These are phyloP conservation scores for Apogon hyalosoma DNA, from an alignment of 2,797 vertebrate genomes.

Conservation along the genomic window DNA sequence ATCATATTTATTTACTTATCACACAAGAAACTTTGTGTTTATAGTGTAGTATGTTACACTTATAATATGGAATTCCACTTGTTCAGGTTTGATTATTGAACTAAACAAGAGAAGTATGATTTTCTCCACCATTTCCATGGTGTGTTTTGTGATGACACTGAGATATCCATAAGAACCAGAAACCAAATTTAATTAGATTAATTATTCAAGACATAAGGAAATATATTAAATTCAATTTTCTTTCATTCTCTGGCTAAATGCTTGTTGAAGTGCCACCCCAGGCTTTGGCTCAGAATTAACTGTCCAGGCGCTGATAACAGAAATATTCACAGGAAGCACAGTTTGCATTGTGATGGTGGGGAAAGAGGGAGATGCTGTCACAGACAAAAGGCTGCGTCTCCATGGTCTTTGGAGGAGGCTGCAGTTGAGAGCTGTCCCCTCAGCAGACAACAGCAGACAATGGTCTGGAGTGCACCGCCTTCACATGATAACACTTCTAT, in stretches of 20 bases:
- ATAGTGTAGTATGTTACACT: no score
- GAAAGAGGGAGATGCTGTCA: constrained; percentile 22
- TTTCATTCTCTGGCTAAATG: constrained; percentile 25
- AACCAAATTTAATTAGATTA: constrained; percentile 51
- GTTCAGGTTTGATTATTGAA: no score
- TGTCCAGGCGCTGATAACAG: constrained; percentile 25
- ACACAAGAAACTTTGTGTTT: no score
- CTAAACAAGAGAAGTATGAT: no score
- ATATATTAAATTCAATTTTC: constrained; percentile 40
- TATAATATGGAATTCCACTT: no score
- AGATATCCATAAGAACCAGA: constrained; percentile 39
- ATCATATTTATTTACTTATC: no score
- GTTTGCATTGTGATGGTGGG: not conserved
- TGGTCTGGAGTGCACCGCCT: constrained; percentile 4
- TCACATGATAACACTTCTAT: constrained; percentile 8
- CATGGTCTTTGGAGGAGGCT: constrained; percentile 7
- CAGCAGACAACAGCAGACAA: no score
- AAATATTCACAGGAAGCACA: constrained; percentile 19
- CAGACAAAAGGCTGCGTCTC: constrained; percentile 4
- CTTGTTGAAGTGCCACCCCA: constrained; percentile 28
- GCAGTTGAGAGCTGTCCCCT: constrained; percentile 23
- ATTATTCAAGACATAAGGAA: constrained; percentile 59
- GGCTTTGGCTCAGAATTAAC: constrained; percentile 37
- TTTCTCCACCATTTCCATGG: no score
- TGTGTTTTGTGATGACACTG: constrained; percentile 22